Percentiles rank a stretch among this genome's conserved stretches.
Evolutionary conservation across 2,888 invertebrate genomes (phyloP).

Genomic region (Papilio demoleus): DNA sequence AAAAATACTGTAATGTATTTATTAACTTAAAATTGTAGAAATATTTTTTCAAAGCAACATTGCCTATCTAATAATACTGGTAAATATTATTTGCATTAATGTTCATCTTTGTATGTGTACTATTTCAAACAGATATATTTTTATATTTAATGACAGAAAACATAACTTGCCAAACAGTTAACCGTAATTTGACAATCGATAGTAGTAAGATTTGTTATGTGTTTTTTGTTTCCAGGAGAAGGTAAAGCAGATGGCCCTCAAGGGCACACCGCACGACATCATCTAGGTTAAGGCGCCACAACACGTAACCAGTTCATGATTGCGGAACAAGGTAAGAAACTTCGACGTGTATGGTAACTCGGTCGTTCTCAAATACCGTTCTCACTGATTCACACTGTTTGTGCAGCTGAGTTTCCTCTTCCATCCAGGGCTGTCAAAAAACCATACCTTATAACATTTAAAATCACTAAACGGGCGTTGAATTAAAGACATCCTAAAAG

Average conservation of each 20-base stretch:
- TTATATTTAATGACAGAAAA: too few relatives aligned
- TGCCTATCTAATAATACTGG: too few relatives aligned
- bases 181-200: not conserved
- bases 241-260: conserved; percentile 60
- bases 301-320: conserved; percentile 65
- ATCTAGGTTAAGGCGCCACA: conserved; percentile 71
- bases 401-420: conserved; percentile 53
- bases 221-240: conserved; percentile 54
- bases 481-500: conserved; percentile 4
- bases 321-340: conserved; percentile 74
- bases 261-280: conserved; percentile 54
- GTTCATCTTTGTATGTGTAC: too few relatives aligned
- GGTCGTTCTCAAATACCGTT: conserved; percentile 60
- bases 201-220: not conserved
- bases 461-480: not conserved
- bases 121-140: too few relatives aligned
- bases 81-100: too few relatives aligned
- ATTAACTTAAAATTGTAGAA: too few relatives aligned
- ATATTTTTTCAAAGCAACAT: too few relatives aligned
- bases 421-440: conserved; percentile 45
- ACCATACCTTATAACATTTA: conserved; percentile 44
- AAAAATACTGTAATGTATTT: too few relatives aligned
- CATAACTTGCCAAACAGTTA: not conserved
- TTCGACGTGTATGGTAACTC: conserved; percentile 58
- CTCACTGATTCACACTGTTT: conserved; percentile 59